A percentile compares a stretch with the other conserved stretches of the same genome.
Evolutionary conservation across 2,113 vertebrate species (phyloP).

Genomic region (Rhea pennata): DNA sequence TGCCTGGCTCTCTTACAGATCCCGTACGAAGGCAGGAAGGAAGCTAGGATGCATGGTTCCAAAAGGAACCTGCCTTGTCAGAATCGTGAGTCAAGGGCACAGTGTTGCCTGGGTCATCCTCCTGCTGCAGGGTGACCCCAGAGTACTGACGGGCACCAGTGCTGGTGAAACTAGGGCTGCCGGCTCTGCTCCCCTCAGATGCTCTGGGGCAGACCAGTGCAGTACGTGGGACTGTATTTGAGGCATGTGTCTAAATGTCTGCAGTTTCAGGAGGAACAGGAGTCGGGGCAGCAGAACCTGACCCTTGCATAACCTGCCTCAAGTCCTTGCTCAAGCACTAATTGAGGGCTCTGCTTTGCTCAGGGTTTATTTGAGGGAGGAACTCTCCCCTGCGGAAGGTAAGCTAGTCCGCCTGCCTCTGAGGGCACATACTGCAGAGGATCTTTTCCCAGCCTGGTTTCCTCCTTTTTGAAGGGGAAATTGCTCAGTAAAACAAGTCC

Average conservation of each 20-base stretch:
- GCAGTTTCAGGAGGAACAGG: slow-evolving; percentile 58
- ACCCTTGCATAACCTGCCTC: slow-evolving; percentile 57
- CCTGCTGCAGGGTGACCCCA: not conserved
- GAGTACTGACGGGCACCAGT: not conserved
- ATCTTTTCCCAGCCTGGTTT: not conserved
- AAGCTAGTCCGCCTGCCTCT: not conserved
- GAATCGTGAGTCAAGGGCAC: fast-evolving
- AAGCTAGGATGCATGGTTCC: not conserved
- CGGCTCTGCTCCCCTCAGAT: not conserved
- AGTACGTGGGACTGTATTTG: not conserved
- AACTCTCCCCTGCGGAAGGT: not conserved
- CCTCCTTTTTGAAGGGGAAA: not conserved
- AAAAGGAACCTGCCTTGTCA: not conserved
- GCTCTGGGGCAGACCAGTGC: not conserved
- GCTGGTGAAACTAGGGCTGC: not conserved
- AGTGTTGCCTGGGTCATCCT: not conserved
- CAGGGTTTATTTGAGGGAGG: slow-evolving; percentile 8
- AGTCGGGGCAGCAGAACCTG: slow-evolving; percentile 59
- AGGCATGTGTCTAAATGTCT: slow-evolving; percentile 8
- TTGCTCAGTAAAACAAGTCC: not conserved
- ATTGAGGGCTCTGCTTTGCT: not conserved
- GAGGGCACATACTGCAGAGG: not conserved
- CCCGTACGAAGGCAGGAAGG: not conserved
- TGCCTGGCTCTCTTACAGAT: not conserved
- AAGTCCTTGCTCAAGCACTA: slow-evolving; percentile 39